Evolutionary conservation across 2,888 invertebrate species (phyloP).

Genomic region (Drosophila testacea): DNA sequence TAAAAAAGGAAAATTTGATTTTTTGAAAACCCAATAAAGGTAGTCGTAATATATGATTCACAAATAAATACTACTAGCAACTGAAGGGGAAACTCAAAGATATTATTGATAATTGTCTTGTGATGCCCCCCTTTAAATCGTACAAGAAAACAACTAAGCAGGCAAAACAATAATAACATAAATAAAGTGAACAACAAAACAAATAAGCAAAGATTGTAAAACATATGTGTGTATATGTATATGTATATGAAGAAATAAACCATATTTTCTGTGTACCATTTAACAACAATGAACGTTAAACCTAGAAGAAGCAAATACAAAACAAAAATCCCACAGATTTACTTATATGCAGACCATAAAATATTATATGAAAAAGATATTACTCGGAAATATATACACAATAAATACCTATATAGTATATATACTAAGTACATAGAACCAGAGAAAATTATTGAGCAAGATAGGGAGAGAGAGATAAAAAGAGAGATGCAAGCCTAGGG

Average conservation of each 20-base stretch:
- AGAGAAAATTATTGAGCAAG: constrained; percentile 21
- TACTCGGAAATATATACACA: constrained; percentile 42
- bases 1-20: constrained; percentile 6
- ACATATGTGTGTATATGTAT: constrained; percentile 6
- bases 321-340: constrained; percentile 62
- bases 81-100: constrained; percentile 18
- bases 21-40: constrained; percentile 6
- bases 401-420: constrained; percentile 37
- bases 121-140: constrained; percentile 14
- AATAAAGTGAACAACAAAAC: constrained; percentile 2
- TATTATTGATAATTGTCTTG: constrained; percentile 35
- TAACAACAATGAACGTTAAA: constrained; percentile 48
- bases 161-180: constrained; percentile 26
- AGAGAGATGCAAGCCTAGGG: constrained; percentile 26
- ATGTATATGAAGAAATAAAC: constrained; percentile 42
- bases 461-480: constrained; percentile 29
- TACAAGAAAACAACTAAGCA: constrained; percentile 34
- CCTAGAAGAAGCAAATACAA: constrained; percentile 33
- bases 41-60: constrained; percentile 18
- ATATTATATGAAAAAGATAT: constrained; percentile 34
- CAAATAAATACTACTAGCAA: constrained; percentile 27
- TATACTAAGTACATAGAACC: constrained; percentile 16
- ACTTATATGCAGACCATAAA: constrained; percentile 48
- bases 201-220: constrained; percentile 29
- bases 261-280: constrained; percentile 73